Conservation (phyloP, 2,797 vertebrate genomes). For the Margarornis squamiger region DNA sequence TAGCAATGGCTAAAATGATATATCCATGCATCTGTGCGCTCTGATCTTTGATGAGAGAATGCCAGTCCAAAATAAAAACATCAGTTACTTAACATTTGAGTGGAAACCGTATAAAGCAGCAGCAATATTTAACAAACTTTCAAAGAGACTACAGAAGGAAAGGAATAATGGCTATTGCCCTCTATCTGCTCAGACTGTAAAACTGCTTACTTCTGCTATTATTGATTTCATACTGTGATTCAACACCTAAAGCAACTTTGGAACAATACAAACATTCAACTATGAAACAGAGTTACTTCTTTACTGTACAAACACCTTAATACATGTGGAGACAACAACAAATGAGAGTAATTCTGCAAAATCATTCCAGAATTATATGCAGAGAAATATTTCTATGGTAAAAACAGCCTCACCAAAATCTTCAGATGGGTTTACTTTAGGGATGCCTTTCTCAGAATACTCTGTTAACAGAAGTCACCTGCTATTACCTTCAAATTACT, state of each 20-base stretch:
- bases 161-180: background rate
- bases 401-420: background rate
- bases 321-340: background rate
- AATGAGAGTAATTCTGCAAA: background rate
- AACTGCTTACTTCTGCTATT: background rate
- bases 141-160: background rate
- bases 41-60: background rate
- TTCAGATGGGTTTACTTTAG: background rate
- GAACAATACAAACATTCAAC: background rate
- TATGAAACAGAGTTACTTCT: background rate
- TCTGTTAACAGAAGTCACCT: background rate
- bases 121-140: background rate
- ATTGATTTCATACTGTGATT: background rate
- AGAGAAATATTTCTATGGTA: background rate
- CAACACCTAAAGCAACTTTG: background rate
- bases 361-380: background rate
- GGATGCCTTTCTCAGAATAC: background rate
- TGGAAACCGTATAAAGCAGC: background rate
- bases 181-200: background rate
- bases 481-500: background rate
- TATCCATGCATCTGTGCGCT: background rate
- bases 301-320: background rate
- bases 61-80: background rate
- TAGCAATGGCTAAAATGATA: background rate
- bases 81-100: background rate